Conservation (phyloP, 2,888 invertebrate species). For the Holacanthella duospinosa region DNA sequence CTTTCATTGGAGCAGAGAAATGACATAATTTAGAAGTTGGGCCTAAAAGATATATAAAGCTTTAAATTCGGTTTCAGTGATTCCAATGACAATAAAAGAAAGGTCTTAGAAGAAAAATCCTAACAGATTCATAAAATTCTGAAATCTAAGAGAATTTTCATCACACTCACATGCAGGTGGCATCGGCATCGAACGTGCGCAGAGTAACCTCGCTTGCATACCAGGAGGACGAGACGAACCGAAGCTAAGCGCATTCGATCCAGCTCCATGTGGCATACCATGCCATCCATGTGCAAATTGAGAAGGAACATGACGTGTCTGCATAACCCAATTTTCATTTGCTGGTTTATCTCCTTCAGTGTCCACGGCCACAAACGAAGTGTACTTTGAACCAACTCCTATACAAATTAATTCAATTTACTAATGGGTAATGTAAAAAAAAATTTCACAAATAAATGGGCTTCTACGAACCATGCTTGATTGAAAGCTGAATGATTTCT, state of each 20-base stretch:
- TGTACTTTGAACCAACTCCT: constrained; percentile 33
- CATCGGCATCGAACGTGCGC: too few species aligned
- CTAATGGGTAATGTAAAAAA: not conserved
- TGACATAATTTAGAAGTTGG: too few species aligned
- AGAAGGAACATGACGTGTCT: constrained; percentile 27
- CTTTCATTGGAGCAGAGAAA: too few species aligned
- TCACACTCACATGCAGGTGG: too few species aligned
- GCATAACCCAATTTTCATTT: constrained; percentile 31
- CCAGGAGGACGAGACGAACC: too few species aligned
- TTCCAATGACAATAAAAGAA: too few species aligned
- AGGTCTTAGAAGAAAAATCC: too few species aligned
- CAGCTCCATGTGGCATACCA: constrained; percentile 9
- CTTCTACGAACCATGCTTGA: constrained; percentile 22
- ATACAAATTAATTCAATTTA: not conserved
- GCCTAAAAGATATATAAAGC: too few species aligned
- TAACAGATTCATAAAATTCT: too few species aligned
- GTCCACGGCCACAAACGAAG: constrained; percentile 32
- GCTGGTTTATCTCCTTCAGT: constrained; percentile 7
- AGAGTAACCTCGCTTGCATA: too few species aligned
- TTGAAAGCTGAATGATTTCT: constrained; percentile 25
- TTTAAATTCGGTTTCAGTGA: not conserved
- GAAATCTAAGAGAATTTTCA: too few species aligned
- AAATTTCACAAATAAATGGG: not conserved
- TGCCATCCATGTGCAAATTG: constrained; percentile 32
- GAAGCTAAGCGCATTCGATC: not conserved